A percentile compares a stretch with the other conserved stretches of the same genome.
phyloP scores from a whole-genome alignment of 1,140 invertebrate genomes.

The Apis florea region DNA sequence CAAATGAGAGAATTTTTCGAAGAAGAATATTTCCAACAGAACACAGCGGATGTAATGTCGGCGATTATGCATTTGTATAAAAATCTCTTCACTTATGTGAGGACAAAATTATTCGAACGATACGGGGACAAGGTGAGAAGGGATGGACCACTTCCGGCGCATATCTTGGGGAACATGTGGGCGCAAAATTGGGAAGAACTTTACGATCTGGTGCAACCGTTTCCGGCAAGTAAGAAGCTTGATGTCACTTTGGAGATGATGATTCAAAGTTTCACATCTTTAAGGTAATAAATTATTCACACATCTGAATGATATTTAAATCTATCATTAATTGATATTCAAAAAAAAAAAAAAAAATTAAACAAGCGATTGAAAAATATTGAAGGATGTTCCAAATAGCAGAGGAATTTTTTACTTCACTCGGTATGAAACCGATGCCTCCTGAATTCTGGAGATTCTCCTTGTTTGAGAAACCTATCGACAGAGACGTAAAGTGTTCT shows the following conservation, averaged over 20 bases:
- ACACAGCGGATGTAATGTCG: constrained; percentile 86
- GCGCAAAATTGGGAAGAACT: constrained; percentile 91
- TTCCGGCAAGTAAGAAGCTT: constrained; percentile 85
- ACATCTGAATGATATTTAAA: too few species aligned
- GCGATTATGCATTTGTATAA: constrained; percentile 90
- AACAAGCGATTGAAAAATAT: constrained; percentile 17
- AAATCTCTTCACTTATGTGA: constrained; percentile 92
- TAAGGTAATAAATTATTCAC: constrained; percentile 79
- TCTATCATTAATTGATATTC: not conserved
- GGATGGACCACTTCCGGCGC: constrained; percentile 89
- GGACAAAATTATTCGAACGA: constrained; percentile 85
- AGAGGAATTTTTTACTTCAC: constrained; percentile 90
- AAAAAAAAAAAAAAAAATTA: not conserved
- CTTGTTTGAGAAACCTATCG: constrained; percentile 86
- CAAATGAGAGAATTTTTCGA: constrained; percentile 88
- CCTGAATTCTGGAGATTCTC: constrained; percentile 91
- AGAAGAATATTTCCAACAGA: constrained; percentile 85
- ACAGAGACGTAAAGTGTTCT: constrained; percentile 89
- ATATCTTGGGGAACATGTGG: constrained; percentile 92
- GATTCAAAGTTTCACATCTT: constrained; percentile 86
- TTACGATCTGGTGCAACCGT: constrained; percentile 89
- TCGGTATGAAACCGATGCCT: constrained; percentile 89
- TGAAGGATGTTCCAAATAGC: constrained; percentile 89
- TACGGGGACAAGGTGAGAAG: constrained; percentile 85
- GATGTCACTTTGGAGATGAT: constrained; percentile 90